These are phyloP conservation scores for Fulmarus glacialis DNA, from an alignment of 2,113 vertebrate genomes.

Conservation along the genomic window DNA sequence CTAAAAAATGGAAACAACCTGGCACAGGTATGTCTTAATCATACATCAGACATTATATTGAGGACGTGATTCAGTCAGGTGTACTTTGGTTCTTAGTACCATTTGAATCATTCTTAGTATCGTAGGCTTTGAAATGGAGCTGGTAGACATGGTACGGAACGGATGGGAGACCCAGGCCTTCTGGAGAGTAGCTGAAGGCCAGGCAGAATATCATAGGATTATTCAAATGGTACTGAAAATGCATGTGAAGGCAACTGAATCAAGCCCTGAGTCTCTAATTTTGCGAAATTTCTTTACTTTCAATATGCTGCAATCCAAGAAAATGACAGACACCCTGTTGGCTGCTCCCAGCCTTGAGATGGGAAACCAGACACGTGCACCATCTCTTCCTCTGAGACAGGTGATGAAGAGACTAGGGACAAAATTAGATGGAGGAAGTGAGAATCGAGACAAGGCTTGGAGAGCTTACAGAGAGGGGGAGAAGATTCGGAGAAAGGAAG, in stretches of 20 bases:
- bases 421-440: not conserved
- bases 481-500: not conserved
- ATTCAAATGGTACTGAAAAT: not conserved
- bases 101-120: not conserved
- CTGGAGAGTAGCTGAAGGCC: not conserved
- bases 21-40: not conserved
- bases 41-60: not conserved
- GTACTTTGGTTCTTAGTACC: not conserved
- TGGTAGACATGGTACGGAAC: not conserved
- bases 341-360: not conserved
- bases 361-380: rapidly evolving
- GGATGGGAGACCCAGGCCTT: not conserved
- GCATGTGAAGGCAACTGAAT: not conserved
- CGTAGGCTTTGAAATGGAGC: not conserved
- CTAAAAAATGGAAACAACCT: not conserved
- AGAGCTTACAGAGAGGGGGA: not conserved
- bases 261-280: not conserved
- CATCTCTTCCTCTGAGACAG: not conserved
- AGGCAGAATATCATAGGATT: not conserved
- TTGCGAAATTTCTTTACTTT: not conserved
- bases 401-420: not conserved
- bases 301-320: not conserved
- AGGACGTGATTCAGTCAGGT: not conserved
- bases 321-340: not conserved
- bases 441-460: not conserved